These are phyloP conservation scores for Apaloderma vittatum DNA, from an alignment of 2,113 vertebrate genomes.

Conservation along the genomic window DNA sequence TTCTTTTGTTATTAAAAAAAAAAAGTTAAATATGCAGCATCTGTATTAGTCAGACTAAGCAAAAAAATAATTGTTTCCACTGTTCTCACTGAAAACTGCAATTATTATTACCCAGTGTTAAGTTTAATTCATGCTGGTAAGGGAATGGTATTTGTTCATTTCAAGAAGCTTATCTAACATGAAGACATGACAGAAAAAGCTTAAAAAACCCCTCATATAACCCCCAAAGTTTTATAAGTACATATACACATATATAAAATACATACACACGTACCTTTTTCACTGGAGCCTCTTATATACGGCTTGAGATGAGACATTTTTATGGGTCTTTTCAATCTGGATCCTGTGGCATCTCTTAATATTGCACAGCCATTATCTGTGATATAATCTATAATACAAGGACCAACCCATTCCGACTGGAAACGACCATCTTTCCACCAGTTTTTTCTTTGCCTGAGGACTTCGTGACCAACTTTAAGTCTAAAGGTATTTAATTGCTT, in stretches of 20 bases:
- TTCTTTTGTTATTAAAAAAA: neutral
- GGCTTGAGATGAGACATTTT: slow-evolving; percentile 82
- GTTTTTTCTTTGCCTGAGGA: slow-evolving; percentile 79
- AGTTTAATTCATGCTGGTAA: neutral
- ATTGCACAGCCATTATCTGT: slow-evolving; percentile 78
- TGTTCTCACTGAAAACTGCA: neutral
- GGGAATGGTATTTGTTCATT: neutral
- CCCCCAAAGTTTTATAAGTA: neutral
- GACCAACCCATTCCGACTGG: slow-evolving; percentile 79
- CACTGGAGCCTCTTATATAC: slow-evolving; percentile 65
- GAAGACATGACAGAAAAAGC: neutral
- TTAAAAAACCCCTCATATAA: neutral
- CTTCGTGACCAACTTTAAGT: slow-evolving; percentile 82
- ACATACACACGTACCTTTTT: slow-evolving; percentile 52
- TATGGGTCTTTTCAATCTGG: slow-evolving; percentile 78
- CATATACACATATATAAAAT: neutral
- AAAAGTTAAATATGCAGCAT: neutral
- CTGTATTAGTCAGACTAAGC: neutral
- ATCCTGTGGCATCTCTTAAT: slow-evolving; percentile 74
- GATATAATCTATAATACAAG: slow-evolving; percentile 80
- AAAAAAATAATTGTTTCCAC: neutral
- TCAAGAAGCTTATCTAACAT: neutral
- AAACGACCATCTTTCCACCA: slow-evolving; percentile 83
- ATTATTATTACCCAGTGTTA: neutral
- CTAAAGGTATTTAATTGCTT: slow-evolving; percentile 73